phyloP scores from a whole-genome alignment of 2,888 invertebrate species.

The Tenthredo amoena region DNA sequence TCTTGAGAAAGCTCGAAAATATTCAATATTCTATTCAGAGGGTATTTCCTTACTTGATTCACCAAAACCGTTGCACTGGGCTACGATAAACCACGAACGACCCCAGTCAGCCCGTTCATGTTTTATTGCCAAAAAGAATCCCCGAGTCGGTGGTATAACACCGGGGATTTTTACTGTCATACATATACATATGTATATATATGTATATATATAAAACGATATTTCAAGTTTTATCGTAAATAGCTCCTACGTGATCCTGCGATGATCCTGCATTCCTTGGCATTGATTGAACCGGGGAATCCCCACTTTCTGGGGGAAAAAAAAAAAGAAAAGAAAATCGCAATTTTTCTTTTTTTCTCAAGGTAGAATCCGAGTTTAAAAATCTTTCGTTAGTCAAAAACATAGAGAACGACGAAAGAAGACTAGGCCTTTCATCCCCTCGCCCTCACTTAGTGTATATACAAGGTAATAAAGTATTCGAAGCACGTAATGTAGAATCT shows the following conservation, averaged over 20 bases:
- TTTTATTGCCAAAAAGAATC: conserved; percentile 40
- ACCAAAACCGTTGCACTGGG: background rate
- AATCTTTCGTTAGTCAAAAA: background rate
- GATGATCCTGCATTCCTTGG: background rate
- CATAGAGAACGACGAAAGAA: background rate
- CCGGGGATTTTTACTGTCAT: background rate
- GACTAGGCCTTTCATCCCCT: background rate
- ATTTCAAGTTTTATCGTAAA: conserved; percentile 20
- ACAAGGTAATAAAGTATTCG: conserved; percentile 27
- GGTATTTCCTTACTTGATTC: background rate
- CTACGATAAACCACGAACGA: conserved; percentile 6
- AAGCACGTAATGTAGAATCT: conserved; percentile 48
- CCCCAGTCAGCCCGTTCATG: conserved; percentile 9
- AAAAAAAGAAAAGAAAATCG: background rate
- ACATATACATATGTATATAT: too few species aligned
- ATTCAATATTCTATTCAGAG: background rate
- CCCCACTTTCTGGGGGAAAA: background rate
- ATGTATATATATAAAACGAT: background rate
- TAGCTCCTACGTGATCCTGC: background rate
- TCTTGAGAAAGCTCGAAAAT: background rate
- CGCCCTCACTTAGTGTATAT: background rate
- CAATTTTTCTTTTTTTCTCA: too few species aligned
- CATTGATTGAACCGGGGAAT: background rate
- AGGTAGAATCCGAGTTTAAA: too few species aligned
- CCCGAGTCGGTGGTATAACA: background rate